These are phyloP conservation scores for Leptinotarsa rubiginosa DNA, from an alignment of 2,888 invertebrate genomes.

Conservation along the genomic window DNA sequence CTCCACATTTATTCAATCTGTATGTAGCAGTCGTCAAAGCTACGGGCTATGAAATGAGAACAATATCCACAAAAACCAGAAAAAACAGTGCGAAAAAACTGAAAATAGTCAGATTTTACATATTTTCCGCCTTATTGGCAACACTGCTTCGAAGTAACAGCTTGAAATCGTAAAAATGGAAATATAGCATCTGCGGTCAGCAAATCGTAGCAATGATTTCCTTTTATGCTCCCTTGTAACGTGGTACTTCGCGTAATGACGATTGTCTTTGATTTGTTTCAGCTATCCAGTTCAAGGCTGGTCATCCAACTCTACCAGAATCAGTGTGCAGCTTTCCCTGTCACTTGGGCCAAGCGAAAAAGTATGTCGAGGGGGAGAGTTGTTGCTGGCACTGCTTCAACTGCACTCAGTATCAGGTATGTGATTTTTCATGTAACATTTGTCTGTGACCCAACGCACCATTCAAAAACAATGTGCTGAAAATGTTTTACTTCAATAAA, in stretches of 20 bases:
- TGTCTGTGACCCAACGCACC: too few species aligned
- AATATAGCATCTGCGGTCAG: not conserved
- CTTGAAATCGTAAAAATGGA: not conserved
- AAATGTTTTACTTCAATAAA: too few species aligned
- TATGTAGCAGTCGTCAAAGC: too few species aligned
- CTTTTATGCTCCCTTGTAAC: too few species aligned
- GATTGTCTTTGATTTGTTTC: slow-evolving; percentile 48
- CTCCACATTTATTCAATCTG: too few species aligned
- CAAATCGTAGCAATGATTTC: not conserved
- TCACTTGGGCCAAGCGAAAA: slow-evolving; percentile 88
- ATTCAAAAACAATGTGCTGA: too few species aligned
- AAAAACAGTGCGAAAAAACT: too few species aligned
- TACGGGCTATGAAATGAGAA: too few species aligned
- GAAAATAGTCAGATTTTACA: too few species aligned
- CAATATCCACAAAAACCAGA: too few species aligned
- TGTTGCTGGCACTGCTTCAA: slow-evolving; percentile 96
- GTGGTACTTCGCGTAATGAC: too few species aligned
- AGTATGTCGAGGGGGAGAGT: slow-evolving; percentile 91
- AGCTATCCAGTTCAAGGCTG: slow-evolving; percentile 88
- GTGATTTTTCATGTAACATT: slow-evolving; percentile 34
- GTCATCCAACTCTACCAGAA: slow-evolving; percentile 82
- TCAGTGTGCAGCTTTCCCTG: slow-evolving; percentile 94
- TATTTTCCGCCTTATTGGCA: too few species aligned
- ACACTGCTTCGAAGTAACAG: not conserved
- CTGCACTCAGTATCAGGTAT: slow-evolving; percentile 87